Evolutionary conservation across 2,888 invertebrate genomes (phyloP), one percentile per base, ranked within the genome.

Genomic region (Uloborus plumipes): DNA sequence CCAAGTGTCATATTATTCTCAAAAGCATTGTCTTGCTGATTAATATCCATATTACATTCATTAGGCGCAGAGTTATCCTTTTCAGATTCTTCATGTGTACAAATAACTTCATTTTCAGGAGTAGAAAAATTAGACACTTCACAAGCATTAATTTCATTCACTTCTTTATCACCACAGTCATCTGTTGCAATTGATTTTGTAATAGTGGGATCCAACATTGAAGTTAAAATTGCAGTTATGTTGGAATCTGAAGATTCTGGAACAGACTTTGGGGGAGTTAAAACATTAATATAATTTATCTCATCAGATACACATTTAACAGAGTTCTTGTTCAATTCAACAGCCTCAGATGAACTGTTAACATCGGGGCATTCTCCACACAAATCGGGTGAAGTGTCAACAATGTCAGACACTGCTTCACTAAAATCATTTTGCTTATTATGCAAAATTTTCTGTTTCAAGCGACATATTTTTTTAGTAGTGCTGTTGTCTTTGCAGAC

Each of bases 251-350:
- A 31, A 51, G 39, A 31, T 39, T 74, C 84, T 59, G 78, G 66
- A 70, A 79, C 70, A 59, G 82, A 76, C 51, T 76, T 83, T 65
- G 83, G 77, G 62, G 76, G 76, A 49, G 72, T 76, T 72, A 82
- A 76, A n/a, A 72, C 49, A 62, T 77, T 67, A 53, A 82, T 61
- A n/a, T 59, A 72, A 47, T 9, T 39, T 15, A 18, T 49, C 55
- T 79, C 82, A 75, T 83, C 81, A 53, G 61, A 0, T 39, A 39
- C 39, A 39, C 39, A 39, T 39, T 39, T 39, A 39, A 2, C 39
- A 39, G 39, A 39, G 11, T 11, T 11, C 9, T 39, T 2, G 39
- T 39, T 39, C 39, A 39, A 39, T 1, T 39, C 39, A 39, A 39
- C 11, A 7, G 39, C 9, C 11, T 39, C 39, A 39, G 39, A 39